Conservation (phyloP, 2,888 invertebrate genomes). For the Scrobipalpa atriplicella region DNA sequence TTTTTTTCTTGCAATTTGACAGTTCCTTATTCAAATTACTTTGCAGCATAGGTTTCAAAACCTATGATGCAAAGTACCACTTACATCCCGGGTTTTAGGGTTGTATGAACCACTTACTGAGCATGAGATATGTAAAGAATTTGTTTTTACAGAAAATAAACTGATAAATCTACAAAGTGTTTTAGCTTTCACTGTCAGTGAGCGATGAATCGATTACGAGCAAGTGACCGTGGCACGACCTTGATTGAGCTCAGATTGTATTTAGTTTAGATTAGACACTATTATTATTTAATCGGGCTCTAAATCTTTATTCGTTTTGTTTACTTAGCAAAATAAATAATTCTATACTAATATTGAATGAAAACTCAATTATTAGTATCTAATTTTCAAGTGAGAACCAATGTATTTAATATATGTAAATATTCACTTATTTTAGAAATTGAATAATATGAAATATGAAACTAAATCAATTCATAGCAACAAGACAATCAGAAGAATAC, state of each 20-base stretch:
- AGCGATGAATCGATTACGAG: background rate
- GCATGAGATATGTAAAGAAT: too few species aligned
- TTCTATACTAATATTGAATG: too few species aligned
- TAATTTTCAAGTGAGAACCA: too few species aligned
- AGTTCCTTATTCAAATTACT: too few species aligned
- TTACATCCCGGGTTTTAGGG: too few species aligned
- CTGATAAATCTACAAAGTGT: background rate
- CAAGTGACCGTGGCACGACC: background rate
- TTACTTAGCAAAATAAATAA: too few species aligned
- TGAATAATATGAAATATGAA: background rate
- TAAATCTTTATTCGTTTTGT: background rate
- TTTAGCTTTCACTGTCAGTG: conserved; percentile 1
- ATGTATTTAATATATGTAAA: too few species aligned
- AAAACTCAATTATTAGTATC: too few species aligned
- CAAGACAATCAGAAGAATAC: background rate
- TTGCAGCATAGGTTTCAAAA: too few species aligned
- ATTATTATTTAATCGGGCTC: background rate
- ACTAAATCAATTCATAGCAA: background rate
- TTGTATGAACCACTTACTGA: too few species aligned
- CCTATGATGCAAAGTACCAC: too few species aligned
- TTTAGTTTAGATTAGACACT: background rate
- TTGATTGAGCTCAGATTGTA: conserved; percentile 1
- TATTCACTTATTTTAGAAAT: background rate
- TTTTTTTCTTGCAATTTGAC: too few species aligned
- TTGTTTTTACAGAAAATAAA: background rate